Conservation (phyloP, 1,140 invertebrate genomes). For the Pogonomyrmex barbatus region DNA sequence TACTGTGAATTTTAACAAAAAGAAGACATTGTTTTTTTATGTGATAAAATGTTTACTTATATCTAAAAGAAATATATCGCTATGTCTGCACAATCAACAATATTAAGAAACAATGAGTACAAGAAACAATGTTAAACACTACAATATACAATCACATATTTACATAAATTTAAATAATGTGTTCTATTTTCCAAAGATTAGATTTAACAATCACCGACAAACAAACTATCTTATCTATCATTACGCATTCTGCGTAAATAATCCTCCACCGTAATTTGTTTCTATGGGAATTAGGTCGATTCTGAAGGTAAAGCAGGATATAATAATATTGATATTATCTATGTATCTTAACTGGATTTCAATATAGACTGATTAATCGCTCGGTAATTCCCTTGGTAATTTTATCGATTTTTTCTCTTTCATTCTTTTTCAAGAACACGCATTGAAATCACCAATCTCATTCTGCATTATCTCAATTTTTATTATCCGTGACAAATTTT, state of each 20-base stretch:
- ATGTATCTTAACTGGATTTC: neutral
- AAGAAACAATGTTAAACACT: conserved; percentile 1
- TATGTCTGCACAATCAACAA: neutral
- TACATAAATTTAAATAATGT: conserved; percentile 12
- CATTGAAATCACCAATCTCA: conserved; percentile 14
- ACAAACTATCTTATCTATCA: neutral
- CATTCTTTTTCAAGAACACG: neutral
- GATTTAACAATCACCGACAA: neutral
- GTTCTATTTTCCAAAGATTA: neutral
- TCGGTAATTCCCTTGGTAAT: neutral
- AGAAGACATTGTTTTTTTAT: neutral
- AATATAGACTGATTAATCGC: neutral
- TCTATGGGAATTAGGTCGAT: neutral
- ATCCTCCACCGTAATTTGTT: neutral
- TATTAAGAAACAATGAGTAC: no score
- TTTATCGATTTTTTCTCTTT: neutral
- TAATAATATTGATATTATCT: neutral
- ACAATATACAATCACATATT: conserved; percentile 22
- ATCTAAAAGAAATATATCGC: neutral
- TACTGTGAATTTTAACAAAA: neutral
- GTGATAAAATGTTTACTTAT: neutral
- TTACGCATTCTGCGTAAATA: neutral
- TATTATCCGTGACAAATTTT: no score
- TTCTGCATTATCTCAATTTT: neutral
- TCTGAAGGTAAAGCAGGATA: neutral